Base-by-base conservation (phyloP, 1,140 invertebrate species). In the Pteromalus puparum region DNA sequence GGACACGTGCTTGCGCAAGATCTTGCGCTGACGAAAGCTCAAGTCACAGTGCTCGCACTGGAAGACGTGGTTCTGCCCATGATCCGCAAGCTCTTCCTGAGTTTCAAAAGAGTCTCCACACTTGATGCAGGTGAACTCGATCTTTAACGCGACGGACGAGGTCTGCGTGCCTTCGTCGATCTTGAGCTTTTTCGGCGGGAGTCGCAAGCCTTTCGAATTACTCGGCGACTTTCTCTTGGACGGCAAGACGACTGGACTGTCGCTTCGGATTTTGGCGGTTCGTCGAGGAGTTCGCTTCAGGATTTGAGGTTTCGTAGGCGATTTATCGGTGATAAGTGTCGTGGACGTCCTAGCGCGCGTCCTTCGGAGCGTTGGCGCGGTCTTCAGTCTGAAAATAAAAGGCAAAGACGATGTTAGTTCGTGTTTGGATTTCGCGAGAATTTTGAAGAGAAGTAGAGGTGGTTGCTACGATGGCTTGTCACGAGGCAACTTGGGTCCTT, bases 361-460 rank as follows among this genome's bases (percentile, higher is more conserved):
- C 0, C 28, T 28, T 7, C 53, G 81, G 0, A 34, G 70, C 74
- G 34, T 42, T 21, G 68, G 1, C 30, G 38, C 21, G 21, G 12
- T 28, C 6, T 72, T 72, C 10, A 30, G 15, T 34, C 82, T 83
- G 82, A 83, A 83, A 83, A 77, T 13, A 77, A 76, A 83, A 83
- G 73, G 30, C 21, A 76, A 82, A n/a, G 46, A 30, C 1, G 0
- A 65, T 67, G 74, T 83, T 83, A 83, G 61, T 83, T 21, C 6
- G 46, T 18, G 18, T 18, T 1, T 53, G 13, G 48, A 53, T 53
- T 53, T 61, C 15, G 21, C 53, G 18, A n/a, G 15, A 0, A 21
- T 42, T 42, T 38, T 67, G 28, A 79, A 65, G 24, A 26, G 53
- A 79, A 18, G 30, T 10, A 67, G 53, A 34, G 48, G 18, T 65